A percentile compares a stretch with the other conserved stretches of the same genome.
phyloP scores from a whole-genome alignment of 2,797 vertebrate species.

The Tangara arthus region DNA sequence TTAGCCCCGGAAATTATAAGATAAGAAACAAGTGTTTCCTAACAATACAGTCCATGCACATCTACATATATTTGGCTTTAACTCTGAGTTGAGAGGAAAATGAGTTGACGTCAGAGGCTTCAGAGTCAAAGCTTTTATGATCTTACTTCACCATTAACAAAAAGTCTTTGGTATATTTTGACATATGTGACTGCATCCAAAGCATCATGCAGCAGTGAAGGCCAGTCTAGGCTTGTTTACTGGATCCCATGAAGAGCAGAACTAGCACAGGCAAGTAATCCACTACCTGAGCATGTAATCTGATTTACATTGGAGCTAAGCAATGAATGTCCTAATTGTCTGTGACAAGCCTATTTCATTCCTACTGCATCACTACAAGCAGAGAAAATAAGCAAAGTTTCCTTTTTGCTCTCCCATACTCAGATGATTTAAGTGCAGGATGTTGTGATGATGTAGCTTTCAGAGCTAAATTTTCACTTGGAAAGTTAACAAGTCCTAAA shows the following conservation, averaged over 20 bases:
- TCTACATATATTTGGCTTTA: background rate
- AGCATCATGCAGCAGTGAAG: background rate
- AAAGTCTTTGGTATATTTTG: background rate
- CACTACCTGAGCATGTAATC: background rate
- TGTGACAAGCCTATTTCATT: background rate
- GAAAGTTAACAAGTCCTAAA: conserved; percentile 52
- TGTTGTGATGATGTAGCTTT: background rate
- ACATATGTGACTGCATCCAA: background rate
- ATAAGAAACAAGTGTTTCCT: background rate
- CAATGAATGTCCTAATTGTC: background rate
- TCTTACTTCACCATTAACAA: background rate
- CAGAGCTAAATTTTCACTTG: conserved; percentile 16
- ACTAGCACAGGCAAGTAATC: background rate
- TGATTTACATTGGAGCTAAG: background rate
- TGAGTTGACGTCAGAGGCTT: background rate
- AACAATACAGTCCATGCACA: background rate
- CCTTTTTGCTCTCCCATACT: background rate
- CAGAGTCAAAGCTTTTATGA: background rate
- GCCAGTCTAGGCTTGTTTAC: background rate
- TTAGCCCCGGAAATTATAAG: background rate
- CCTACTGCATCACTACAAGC: background rate
- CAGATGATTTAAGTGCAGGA: background rate
- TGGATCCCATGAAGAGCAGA: background rate
- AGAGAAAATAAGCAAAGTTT: background rate
- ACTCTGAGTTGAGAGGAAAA: background rate